Evolutionary conservation across 92 coral and sea anemone genomes (phyloP).

Genomic region (Umimayanthus chanpuru): DNA sequence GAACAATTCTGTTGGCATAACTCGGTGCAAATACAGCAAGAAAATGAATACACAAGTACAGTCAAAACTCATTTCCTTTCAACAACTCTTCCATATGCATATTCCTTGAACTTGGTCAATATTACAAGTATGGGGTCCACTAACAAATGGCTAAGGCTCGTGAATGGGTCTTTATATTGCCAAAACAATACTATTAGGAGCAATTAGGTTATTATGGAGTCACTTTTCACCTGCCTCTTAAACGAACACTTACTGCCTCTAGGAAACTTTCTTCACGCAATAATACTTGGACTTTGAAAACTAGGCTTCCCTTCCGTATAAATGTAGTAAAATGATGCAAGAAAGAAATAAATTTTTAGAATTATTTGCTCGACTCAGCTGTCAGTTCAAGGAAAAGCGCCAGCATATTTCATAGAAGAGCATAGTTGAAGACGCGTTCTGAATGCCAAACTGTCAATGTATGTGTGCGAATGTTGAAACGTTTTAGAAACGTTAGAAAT

Average conservation of each 20-base stretch:
- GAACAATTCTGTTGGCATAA: neutral
- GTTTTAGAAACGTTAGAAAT: neutral
- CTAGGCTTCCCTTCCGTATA: constrained; percentile 20
- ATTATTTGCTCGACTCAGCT: too few relatives aligned
- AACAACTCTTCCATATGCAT: constrained; percentile 13
- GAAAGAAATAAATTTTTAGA: too few relatives aligned
- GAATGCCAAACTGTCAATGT: neutral
- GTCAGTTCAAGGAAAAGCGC: too few relatives aligned
- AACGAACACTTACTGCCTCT: neutral
- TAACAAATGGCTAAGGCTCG: constrained; percentile 37
- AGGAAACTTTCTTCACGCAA: constrained; percentile 29
- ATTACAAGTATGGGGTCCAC: constrained; percentile 13
- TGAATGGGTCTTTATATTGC: constrained; percentile 21
- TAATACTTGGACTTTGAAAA: constrained; percentile 19
- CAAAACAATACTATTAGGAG: constrained; percentile 25
- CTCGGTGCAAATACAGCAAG: neutral
- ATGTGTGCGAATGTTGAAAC: neutral
- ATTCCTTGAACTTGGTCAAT: neutral
- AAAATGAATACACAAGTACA: constrained; percentile 12
- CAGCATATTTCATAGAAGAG: too few relatives aligned
- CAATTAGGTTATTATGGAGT: constrained; percentile 35
- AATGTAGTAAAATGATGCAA: neutral
- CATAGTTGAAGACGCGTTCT: neutral
- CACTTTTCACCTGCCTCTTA: constrained; percentile 32
- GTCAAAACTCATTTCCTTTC: constrained; percentile 30